Conservation (phyloP, 2,888 invertebrate genomes). For the Portevinia maculata region DNA sequence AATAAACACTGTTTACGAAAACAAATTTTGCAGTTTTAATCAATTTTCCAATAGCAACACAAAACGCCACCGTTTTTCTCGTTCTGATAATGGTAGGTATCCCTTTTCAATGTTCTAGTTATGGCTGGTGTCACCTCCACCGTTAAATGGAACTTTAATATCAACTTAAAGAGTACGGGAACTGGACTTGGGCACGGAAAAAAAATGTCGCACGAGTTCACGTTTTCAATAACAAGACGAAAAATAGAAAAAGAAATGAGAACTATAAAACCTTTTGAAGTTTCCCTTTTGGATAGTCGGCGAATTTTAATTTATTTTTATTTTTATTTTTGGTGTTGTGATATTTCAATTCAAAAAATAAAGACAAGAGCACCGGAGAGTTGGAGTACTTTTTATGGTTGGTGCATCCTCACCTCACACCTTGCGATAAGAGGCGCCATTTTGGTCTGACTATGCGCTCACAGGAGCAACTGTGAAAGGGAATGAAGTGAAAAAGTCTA, state of each 20-base stretch:
- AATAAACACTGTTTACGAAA: slow-evolving; percentile 40
- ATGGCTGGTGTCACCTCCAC: slow-evolving; percentile 34
- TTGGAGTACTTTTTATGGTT: slow-evolving; percentile 27
- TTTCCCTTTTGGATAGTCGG: slow-evolving; percentile 29
- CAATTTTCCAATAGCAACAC: slow-evolving; percentile 9
- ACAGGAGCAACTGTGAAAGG: slow-evolving; percentile 47
- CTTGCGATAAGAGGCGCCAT: slow-evolving; percentile 63
- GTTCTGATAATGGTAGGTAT: background rate
- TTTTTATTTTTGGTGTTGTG: slow-evolving; percentile 21
- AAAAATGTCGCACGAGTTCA: slow-evolving; percentile 37
- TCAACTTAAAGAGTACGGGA: slow-evolving; percentile 52
- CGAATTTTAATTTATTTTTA: slow-evolving; percentile 12
- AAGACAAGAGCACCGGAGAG: slow-evolving; percentile 36
- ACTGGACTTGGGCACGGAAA: slow-evolving; percentile 39
- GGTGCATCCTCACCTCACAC: slow-evolving; percentile 54
- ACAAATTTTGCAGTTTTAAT: background rate
- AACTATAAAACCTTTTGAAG: slow-evolving; percentile 42
- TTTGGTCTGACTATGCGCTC: slow-evolving; percentile 61
- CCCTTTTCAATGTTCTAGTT: background rate
- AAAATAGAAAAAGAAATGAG: slow-evolving; percentile 15
- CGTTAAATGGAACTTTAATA: slow-evolving; percentile 65
- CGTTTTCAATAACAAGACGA: slow-evolving; percentile 28
- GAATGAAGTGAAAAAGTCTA: slow-evolving; percentile 19
- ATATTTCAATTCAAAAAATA: slow-evolving; percentile 54
- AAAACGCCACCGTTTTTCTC: background rate